These are phyloP conservation scores for Hydrophis major DNA, from an alignment of 2,797 vertebrate genomes.

Conservation along the genomic window DNA sequence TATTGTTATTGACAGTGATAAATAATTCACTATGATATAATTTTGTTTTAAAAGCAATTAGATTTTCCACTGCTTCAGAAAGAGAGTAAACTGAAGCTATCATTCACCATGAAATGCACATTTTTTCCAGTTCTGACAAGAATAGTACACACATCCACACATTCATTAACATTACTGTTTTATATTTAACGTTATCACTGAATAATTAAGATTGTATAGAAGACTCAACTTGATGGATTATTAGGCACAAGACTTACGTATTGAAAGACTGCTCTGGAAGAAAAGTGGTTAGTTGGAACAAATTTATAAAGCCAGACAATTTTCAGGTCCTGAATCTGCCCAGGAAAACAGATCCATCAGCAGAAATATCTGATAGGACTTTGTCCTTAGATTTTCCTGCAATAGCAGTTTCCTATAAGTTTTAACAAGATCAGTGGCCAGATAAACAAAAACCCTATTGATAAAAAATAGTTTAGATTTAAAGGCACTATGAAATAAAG, in stretches of 20 bases:
- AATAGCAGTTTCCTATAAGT: neutral
- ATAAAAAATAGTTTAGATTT: neutral
- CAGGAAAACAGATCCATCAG: neutral
- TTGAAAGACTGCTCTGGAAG: neutral
- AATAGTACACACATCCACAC: neutral
- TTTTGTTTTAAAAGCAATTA: conserved; percentile 3
- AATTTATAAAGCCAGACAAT: neutral
- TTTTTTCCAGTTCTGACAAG: neutral
- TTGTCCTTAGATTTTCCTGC: neutral
- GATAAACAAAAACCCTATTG: neutral
- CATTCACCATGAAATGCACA: neutral
- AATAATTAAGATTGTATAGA: neutral
- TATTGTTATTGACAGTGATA: neutral
- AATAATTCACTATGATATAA: neutral
- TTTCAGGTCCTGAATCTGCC: neutral
- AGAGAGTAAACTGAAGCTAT: neutral
- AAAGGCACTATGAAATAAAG: neutral
- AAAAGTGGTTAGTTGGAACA: neutral
- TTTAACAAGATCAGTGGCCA: neutral
- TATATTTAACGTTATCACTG: neutral
- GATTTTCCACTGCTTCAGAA: neutral
- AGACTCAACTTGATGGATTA: neutral
- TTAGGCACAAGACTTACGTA: neutral
- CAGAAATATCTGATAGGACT: neutral
- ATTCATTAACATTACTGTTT: neutral